phyloP scores from a whole-genome alignment of 2,113 vertebrate species.

The Pleuronectes platessa region DNA sequence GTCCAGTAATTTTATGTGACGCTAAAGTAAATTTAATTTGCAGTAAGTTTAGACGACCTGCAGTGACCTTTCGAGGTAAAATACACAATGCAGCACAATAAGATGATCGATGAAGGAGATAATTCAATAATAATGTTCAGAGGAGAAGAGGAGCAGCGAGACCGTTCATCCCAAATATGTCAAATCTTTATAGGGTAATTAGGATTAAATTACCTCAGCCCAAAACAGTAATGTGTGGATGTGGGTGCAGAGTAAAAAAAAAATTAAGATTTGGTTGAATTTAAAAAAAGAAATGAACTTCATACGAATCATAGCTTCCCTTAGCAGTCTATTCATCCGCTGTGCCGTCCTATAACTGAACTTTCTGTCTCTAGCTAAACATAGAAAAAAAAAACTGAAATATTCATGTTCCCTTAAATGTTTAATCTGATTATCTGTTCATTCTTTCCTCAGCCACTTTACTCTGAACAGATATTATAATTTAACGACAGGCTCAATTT shows the following conservation, averaged over 20 bases:
- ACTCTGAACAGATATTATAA: background rate
- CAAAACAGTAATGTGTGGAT: background rate
- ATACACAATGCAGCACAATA: background rate
- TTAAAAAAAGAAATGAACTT: background rate
- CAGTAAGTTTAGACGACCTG: background rate
- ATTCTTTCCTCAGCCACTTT: background rate
- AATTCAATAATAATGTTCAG: constrained; percentile 21
- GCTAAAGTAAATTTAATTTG: background rate
- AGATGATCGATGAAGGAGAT: constrained; percentile 8
- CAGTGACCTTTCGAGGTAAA: background rate
- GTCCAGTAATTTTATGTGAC: no score
- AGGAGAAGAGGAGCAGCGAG: constrained; percentile 4
- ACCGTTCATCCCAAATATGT: constrained; percentile 33
- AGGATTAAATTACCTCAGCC: constrained; percentile 33
- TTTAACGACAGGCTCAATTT: background rate
- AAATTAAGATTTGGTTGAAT: background rate
- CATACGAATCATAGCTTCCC: no score
- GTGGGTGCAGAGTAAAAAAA: background rate
- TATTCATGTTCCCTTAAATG: background rate
- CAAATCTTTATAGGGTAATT: constrained; percentile 42
- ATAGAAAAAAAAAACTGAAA: background rate
- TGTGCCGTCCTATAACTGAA: background rate
- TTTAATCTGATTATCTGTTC: background rate
- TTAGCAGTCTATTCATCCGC: no score
- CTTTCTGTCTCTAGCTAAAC: background rate